Conservation (phyloP, 92 coral and sea anemone genomes). For the Montipora capitata region DNA sequence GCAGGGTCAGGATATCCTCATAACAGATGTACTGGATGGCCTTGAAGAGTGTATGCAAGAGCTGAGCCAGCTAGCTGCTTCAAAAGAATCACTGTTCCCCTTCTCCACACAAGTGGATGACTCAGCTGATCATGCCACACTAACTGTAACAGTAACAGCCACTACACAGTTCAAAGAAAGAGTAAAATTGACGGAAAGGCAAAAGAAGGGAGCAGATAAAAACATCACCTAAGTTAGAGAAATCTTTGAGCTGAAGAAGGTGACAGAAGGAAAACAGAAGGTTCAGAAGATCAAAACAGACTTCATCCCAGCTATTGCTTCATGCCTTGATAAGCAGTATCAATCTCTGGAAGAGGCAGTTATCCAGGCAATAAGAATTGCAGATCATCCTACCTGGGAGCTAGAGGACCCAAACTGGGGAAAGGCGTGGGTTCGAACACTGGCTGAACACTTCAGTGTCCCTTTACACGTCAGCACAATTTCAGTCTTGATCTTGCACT, state of each 20-base stretch:
- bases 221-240: constrained; percentile 37
- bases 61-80: constrained; percentile 35
- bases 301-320: constrained; percentile 53
- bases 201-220: constrained; percentile 54
- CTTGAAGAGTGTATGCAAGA: constrained; percentile 53
- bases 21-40: constrained; percentile 43
- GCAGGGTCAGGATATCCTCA: constrained; percentile 60
- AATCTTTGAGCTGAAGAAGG: constrained; percentile 43
- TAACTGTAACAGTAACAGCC: constrained; percentile 37
- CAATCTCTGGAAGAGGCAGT: constrained; percentile 54
- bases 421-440: constrained; percentile 16
- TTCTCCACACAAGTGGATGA: constrained; percentile 17
- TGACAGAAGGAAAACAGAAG: constrained; percentile 42
- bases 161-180: constrained; percentile 43
- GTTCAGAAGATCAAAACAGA: constrained; percentile 50
- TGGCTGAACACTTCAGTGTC: constrained; percentile 39
- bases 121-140: constrained; percentile 5
- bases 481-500: constrained; percentile 47
- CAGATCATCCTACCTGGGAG: constrained; percentile 48
- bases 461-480: constrained; percentile 20
- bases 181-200: constrained; percentile 45
- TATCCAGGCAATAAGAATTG: constrained; percentile 35
- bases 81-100: constrained; percentile 41
- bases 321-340: constrained; percentile 40
- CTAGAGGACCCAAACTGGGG: constrained; percentile 41